Evolutionary conservation across 2,888 invertebrate species (phyloP), one percentile per base, ranked within the genome.

Genomic region (Andrena dorsata): DNA sequence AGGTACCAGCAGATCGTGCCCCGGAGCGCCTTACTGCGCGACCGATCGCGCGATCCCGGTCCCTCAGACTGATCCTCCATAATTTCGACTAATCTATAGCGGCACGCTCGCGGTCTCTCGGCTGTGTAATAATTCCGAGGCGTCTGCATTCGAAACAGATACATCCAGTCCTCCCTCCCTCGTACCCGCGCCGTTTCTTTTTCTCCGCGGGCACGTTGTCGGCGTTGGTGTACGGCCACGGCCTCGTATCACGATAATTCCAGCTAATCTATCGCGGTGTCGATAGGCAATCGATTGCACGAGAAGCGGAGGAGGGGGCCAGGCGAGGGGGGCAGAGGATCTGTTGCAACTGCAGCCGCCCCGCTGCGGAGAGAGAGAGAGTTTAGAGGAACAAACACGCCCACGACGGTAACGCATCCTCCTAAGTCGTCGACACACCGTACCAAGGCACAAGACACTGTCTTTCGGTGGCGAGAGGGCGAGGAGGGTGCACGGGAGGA

Each of bases 351-450:
- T 83, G 87, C 89, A 86, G 88, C 89, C 90, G 83, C 86, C 91
- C 90, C 89, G 90, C 91, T 90, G 91, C 79, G 90, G 89, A 89
- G 41, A 4, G 41, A 32, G 32, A 41, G 41, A 41, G 89, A 91
- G 90, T 92, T 92, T 92, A 90, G 92, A 87, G 88, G 90, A 92
- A 92, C 90, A 92, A 86, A 86, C 85, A 88, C 88, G 88, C 88
- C 89, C 86, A 86, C 89, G 87, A 81, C 10, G 84, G 85, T 81
- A 84, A 88, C 80, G 87, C 87, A 85, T 87, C 87, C 87, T 87
- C 85, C 88, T 87, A 87, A 87, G 88, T 89, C 88, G 87, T 85
- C 87, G 88, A 88, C 90, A 87, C 87, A 80, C 82, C 83, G 84
- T 83, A 85, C 88, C 77, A 84, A 86, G 89, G 86, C 91, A 86